Conservation (phyloP, 2,888 invertebrate species). For the Osedax fenrisi region DNA sequence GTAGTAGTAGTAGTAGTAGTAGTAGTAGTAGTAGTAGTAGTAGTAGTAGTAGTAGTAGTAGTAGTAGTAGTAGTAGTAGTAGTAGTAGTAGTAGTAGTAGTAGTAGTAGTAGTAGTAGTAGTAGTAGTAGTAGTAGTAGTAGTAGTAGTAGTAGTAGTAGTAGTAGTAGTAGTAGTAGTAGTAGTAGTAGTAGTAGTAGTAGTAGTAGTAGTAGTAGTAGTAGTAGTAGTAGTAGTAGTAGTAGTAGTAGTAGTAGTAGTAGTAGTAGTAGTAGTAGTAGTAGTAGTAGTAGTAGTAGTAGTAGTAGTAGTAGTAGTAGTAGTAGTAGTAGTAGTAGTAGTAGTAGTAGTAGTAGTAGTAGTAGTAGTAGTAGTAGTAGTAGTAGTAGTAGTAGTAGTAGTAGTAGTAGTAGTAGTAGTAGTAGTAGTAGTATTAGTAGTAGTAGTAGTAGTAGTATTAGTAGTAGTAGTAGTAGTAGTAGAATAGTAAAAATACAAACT, state of each 20-base stretch:
- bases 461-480: background rate
- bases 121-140: slow-evolving; percentile 8
- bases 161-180: slow-evolving; percentile 8
- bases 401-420: slow-evolving; percentile 14
- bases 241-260: slow-evolving; percentile 6
- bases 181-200: slow-evolving; percentile 6
- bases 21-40: slow-evolving; percentile 2
- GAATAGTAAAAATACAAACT: no score
- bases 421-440: slow-evolving; percentile 2
- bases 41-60: slow-evolving; percentile 9
- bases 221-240: slow-evolving; percentile 9
- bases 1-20: slow-evolving; percentile 8
- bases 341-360: slow-evolving; percentile 12
- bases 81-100: background rate
- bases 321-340: slow-evolving; percentile 13
- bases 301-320: slow-evolving; percentile 13
- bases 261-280: slow-evolving; percentile 2
- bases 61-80: slow-evolving; percentile 9
- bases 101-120: slow-evolving; percentile 6
- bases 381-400: slow-evolving; percentile 14
- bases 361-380: slow-evolving; percentile 9
- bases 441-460: background rate
- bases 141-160: slow-evolving; percentile 5
- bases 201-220: slow-evolving; percentile 7
- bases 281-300: slow-evolving; percentile 12